Evolutionary conservation across 2,888 invertebrate genomes (phyloP).

Genomic region (Sphinx pinastri): DNA sequence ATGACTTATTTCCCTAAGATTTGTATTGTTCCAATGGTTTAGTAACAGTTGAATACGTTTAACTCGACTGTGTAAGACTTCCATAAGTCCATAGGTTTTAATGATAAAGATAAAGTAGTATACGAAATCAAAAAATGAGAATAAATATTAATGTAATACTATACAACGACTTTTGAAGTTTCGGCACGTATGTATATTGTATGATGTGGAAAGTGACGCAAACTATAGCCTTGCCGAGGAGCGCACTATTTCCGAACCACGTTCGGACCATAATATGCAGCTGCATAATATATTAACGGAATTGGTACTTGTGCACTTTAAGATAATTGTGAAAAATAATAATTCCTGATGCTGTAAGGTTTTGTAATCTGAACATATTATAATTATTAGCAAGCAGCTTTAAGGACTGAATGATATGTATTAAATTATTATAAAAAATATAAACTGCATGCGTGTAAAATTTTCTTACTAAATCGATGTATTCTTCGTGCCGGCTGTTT

Average conservation of each 20-base stretch:
- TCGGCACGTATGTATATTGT: slow-evolving; percentile 65
- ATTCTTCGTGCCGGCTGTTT: too few relatives aligned
- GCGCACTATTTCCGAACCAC: slow-evolving; percentile 69
- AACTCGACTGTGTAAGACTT: background rate
- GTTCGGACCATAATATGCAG: slow-evolving; percentile 8
- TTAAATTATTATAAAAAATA: too few relatives aligned
- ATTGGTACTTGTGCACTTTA: too few relatives aligned
- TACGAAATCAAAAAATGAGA: too few relatives aligned
- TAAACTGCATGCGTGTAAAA: too few relatives aligned
- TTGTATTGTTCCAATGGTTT: background rate
- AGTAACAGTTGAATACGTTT: background rate
- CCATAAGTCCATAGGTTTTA: background rate
- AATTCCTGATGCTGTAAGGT: too few relatives aligned
- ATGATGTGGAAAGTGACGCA: slow-evolving; percentile 76
- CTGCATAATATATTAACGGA: background rate
- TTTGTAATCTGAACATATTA: too few relatives aligned
- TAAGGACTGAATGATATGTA: too few relatives aligned
- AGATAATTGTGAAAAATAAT: too few relatives aligned
- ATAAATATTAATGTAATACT: slow-evolving; percentile 62
- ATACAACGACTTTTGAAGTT: slow-evolving; percentile 65
- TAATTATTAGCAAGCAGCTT: too few relatives aligned
- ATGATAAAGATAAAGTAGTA: slow-evolving; percentile 49
- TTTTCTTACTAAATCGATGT: too few relatives aligned
- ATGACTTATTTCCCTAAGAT: too few relatives aligned
- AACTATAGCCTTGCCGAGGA: slow-evolving; percentile 69